These are phyloP conservation scores for Etheostoma nigrum DNA, from an alignment of 2,797 vertebrate species.

Conservation along the genomic window DNA sequence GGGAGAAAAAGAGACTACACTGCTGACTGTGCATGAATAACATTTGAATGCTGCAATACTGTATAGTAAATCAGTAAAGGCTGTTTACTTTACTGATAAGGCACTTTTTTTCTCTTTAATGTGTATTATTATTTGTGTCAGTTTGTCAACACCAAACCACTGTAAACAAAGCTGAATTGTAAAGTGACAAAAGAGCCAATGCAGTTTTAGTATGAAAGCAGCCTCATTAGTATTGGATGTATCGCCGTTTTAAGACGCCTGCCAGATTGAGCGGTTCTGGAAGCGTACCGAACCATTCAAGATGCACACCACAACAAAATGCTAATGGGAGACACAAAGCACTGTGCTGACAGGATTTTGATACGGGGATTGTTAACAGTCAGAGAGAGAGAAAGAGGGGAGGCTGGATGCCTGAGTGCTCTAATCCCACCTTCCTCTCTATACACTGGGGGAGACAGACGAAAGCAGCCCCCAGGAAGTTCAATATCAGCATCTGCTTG, in stretches of 20 bases:
- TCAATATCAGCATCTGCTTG: constrained; percentile 79
- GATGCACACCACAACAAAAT: constrained; percentile 83
- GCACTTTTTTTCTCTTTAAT: constrained; percentile 18
- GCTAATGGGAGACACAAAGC: constrained; percentile 80
- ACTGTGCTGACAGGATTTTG: constrained; percentile 81
- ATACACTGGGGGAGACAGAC: constrained; percentile 32
- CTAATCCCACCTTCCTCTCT: constrained; percentile 74
- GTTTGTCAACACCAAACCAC: constrained; percentile 41
- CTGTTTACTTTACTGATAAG: constrained; percentile 33
- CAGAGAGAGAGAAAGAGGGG: constrained; percentile 45
- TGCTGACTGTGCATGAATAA: constrained; percentile 60
- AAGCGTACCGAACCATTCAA: constrained; percentile 71
- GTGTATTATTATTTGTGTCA: constrained; percentile 27
- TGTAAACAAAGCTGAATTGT: constrained; percentile 42
- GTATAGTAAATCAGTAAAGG: constrained; percentile 29
- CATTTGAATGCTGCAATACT: constrained; percentile 56
- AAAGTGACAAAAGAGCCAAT: constrained; percentile 66
- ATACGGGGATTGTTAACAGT: constrained; percentile 78
- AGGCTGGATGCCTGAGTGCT: constrained; percentile 65
- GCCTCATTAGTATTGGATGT: constrained; percentile 78
- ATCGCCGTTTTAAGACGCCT: constrained; percentile 68
- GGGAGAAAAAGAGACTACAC: constrained; percentile 55
- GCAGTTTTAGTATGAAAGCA: constrained; percentile 68
- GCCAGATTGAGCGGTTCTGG: constrained; percentile 68
- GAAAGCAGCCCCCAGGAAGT: constrained; percentile 60